Evolutionary conservation across 1,140 invertebrate genomes (phyloP), one percentile per base, ranked within the genome.

Genomic region (Papilio polytes): DNA sequence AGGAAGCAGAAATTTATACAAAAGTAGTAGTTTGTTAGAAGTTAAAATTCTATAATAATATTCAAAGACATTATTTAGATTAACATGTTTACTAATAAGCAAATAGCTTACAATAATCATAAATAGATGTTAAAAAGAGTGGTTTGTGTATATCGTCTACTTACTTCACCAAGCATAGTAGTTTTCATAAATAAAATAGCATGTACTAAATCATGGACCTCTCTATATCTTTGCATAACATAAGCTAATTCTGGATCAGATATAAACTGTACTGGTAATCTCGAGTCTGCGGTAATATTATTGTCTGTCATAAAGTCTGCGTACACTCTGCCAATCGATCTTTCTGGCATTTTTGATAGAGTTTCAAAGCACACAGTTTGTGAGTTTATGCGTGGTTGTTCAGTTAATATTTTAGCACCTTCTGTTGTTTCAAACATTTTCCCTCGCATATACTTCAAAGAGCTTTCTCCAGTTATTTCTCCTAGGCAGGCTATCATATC

Each of bases 171-270:
- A 8, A 99, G 95, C 98, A 99, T 99, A 89, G 98, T 99, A 9
- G 99, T 99, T 18, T 98, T 98, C 98, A 99, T 99, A 80, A 97
- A 96, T 46, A 99, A 96, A 9, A 98, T 93, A 0, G 98, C 97
- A 94, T 99, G 99, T 82, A 98, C 97, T 77, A 99, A 96, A 95
- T 99, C 99, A 93, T 99, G 99, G 20, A 98, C 97, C 95, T 99
- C 99, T 84, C 99, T 96, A 92, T 99, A 99, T 66, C 99, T 96
- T 94, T 99, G 98, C 97, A 99, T 99, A 3, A 99, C 97, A 95
- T 99, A 99, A 22, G 98, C 98, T 78, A 99, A 94, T 82, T 99
- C 97, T 7, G 97, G 94, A 94, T 99, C 98, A 88, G 98, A 97
- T 44, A 99, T 96, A 95, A 99, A 99, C 86, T 98, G 97, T 1